Evolutionary conservation across 2,797 vertebrate genomes (phyloP).

Genomic region (Naso thynnoides): DNA sequence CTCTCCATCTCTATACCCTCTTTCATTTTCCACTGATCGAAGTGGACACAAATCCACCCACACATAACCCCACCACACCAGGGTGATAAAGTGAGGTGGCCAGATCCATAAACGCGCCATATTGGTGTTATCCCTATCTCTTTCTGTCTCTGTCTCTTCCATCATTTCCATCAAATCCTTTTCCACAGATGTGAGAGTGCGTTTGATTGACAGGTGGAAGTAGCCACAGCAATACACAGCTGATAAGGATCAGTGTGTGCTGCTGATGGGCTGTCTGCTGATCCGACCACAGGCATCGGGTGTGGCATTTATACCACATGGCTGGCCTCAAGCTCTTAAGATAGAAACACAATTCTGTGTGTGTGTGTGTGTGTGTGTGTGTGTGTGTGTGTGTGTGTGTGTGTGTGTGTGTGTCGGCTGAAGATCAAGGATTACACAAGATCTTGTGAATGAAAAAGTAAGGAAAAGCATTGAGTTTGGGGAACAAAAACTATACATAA

Average conservation of each 20-base stretch:
- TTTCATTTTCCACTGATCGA: conserved; percentile 29
- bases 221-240: conserved; percentile 47
- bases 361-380: conserved; percentile 12
- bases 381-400: conserved; percentile 21
- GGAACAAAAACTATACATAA: conserved; percentile 4
- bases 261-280: conserved; percentile 66
- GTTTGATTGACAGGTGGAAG: conserved; percentile 71
- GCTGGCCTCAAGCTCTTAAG: conserved; percentile 58
- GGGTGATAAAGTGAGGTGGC: conserved; percentile 39
- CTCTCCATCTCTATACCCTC: conserved; percentile 10
- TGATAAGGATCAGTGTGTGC: conserved; percentile 69
- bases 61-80: conserved; percentile 12
- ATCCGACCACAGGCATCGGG: conserved; percentile 53
- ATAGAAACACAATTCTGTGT: conserved; percentile 23
- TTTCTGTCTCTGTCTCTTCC: conserved; percentile 32
- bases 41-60: conserved; percentile 23
- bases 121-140: conserved; percentile 47
- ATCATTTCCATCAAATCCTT: conserved; percentile 64
- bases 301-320: conserved; percentile 70
- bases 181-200: conserved; percentile 47
- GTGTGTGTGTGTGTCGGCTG: conserved; percentile 26
- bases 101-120: conserved; percentile 32
- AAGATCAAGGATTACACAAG: conserved; percentile 31
- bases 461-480: conserved; percentile 22
- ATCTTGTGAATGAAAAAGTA: conserved; percentile 25